Conservation (phyloP, 1,140 invertebrate genomes). For the Pristionchus pacificus region DNA sequence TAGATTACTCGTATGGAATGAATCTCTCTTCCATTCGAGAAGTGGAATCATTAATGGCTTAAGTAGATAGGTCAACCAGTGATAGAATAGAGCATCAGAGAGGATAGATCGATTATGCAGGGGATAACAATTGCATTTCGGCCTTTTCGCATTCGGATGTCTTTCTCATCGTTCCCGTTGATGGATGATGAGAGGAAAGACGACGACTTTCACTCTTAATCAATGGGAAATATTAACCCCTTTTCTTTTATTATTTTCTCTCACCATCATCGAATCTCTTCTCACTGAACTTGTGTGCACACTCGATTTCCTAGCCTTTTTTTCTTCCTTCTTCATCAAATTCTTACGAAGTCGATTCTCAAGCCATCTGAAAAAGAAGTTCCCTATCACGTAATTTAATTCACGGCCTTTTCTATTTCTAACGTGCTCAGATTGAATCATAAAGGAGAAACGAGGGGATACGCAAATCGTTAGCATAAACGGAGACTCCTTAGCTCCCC, state of each 20-base stretch:
- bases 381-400: not conserved
- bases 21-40: no score
- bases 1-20: no score
- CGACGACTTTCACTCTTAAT: not conserved
- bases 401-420: not conserved
- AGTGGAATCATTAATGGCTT: no score
- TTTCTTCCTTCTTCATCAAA: conserved; percentile 37
- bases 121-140: not conserved
- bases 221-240: not conserved
- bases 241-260: not conserved
- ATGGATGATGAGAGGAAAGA: not conserved
- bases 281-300: not conserved
- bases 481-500: no score
- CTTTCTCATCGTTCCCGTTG: not conserved
- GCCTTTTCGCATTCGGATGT: not conserved
- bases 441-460: no score
- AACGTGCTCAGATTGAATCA: not conserved
- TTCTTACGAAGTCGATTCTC: conserved; percentile 33
- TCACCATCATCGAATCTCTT: not conserved
- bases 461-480: no score
- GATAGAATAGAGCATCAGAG: no score
- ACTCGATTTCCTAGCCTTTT: conserved; percentile 17
- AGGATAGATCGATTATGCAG: not conserved
- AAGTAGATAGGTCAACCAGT: no score
- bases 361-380: conserved; percentile 27